Evolutionary conservation across 2,113 vertebrate species (phyloP), one percentile per base, ranked within the genome.

Genomic region (Glaucidium brasilianum): DNA sequence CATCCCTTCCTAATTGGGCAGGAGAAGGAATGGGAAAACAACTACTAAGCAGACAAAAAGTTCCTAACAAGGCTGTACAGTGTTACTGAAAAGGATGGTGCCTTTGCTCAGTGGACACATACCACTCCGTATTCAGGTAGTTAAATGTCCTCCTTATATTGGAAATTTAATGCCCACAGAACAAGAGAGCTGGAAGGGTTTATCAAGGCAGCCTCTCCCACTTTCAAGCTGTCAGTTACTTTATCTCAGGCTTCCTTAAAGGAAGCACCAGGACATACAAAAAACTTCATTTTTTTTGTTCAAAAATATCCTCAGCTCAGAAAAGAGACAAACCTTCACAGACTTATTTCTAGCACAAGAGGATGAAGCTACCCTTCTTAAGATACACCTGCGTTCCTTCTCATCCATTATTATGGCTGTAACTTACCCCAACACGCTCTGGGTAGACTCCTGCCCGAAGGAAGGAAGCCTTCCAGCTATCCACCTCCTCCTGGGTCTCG

Each of bases 381-480:
- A 76, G 67, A 87, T 27, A 68, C n/a, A 43, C 16, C 45, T 41
- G 11, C 12, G 50, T 4, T 55, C 37, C 27, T 72, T 69, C 19
- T 64, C 53, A 55, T n/a, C 4, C 15, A 15, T 17, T 34, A 32
- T 10, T 5, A 5, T 1, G 18, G 29, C 72, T 81, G 12, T 77
- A 67, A 92, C 98, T 95, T 97, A 99, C 99, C 98, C 97, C 98
- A 87, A 99, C 99, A 23, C 99, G 99, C 92, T 99, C 99, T 4
- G 99, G 99, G 96, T 99, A 99, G 90, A 99, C 99, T 52, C 99
- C 99, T 27, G 99, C 99, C 72, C 99, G 98, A 86, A 99, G 98
- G 98, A 99, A 99, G 34, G 99, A 99, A 37, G 99, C 99, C 90
- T 99, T 99, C 99, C 99, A 99, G 55, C 99, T 99, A 32, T 99